These are phyloP conservation scores for Chloroclysta siterata DNA, from an alignment of 2,888 invertebrate genomes.

Conservation along the genomic window DNA sequence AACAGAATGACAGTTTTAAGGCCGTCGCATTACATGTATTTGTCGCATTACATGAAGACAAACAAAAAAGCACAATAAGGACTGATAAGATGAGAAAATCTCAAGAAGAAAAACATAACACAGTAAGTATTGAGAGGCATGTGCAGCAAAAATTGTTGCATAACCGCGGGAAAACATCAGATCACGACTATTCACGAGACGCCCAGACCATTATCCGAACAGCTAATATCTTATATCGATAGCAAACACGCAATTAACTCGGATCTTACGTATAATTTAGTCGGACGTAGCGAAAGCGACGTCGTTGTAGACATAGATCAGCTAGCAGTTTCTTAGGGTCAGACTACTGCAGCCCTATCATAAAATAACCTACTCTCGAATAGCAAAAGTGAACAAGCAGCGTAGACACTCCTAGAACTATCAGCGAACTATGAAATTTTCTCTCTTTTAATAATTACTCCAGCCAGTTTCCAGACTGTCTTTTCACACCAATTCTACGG, in stretches of 20 bases:
- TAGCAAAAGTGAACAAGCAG: neutral
- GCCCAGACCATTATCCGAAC: constrained; percentile 50
- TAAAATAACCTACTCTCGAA: constrained; percentile 9
- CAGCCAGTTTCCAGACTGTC: too few species aligned
- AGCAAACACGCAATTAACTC: constrained; percentile 68
- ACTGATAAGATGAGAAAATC: neutral
- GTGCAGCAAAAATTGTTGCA: constrained; percentile 65
- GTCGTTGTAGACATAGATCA: constrained; percentile 41
- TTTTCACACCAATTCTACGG: too few species aligned
- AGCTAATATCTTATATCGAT: constrained; percentile 62
- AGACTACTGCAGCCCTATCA: constrained; percentile 12
- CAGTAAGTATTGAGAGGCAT: constrained; percentile 39
- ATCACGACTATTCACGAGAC: constrained; percentile 63
- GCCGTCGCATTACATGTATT: too few species aligned
- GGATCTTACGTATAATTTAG: constrained; percentile 62
- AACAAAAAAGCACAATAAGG: too few species aligned
- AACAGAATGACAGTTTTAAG: neutral
- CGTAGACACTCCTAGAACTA: neutral
- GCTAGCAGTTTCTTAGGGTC: constrained; percentile 23
- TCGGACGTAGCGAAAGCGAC: constrained; percentile 54
- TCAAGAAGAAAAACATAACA: constrained; percentile 7
- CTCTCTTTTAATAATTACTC: too few species aligned
- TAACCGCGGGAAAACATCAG: constrained; percentile 64
- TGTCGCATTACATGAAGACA: too few species aligned
- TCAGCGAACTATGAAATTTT: too few species aligned